Base-by-base conservation (phyloP, 2,888 invertebrate genomes). In the Hydrotaea diabolus region DNA sequence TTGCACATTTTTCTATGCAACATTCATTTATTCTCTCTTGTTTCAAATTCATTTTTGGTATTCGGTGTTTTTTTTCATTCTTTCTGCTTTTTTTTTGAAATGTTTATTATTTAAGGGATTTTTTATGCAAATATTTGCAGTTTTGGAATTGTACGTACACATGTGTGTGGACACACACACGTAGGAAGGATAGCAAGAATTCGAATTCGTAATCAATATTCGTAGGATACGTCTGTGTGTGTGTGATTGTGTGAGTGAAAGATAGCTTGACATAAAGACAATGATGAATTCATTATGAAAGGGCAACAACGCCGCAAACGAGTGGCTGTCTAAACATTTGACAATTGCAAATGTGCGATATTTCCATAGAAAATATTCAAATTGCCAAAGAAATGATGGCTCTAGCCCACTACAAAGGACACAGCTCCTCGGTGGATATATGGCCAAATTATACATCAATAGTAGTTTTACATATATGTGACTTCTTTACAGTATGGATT, bases 71-170 rank as follows among this genome's bases (percentile, higher is more conserved):
- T 36, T 66, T 9, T n/a, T n/a, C n/a, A 36, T 36, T 36, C 36
- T 36, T 36, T n/a, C 8, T 36, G 2, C n/a, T 26, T 59, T 31
- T n/a, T 49, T 21, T 74, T 74, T 77, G 77, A 80, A 71, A 75
- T 77, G 72, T 76, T 83, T 73, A 85, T n/a, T 49, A 55, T 49
- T 72, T 72, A 55, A 72, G 82, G 77, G 64, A 77, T 77, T 85
- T 85, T 80, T 82, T 85, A 85, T 85, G 82, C 83, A 83, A 82
- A 85, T 85, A 55, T 31, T 73, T 59, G 53, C 21, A 73, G 21
- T 73, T 49, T 49, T 49, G n/a, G n/a, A 49, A 49, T 49, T 13
- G 13, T 49, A 49, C 49, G 49, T 49, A n/a, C 23, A 31, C 39
- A 31, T 66, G 21, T 19, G 66, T 43, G 39, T 19, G 1, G 3